Evolutionary conservation across 2,888 invertebrate genomes (phyloP).

Genomic region (Melanargia galathea): DNA sequence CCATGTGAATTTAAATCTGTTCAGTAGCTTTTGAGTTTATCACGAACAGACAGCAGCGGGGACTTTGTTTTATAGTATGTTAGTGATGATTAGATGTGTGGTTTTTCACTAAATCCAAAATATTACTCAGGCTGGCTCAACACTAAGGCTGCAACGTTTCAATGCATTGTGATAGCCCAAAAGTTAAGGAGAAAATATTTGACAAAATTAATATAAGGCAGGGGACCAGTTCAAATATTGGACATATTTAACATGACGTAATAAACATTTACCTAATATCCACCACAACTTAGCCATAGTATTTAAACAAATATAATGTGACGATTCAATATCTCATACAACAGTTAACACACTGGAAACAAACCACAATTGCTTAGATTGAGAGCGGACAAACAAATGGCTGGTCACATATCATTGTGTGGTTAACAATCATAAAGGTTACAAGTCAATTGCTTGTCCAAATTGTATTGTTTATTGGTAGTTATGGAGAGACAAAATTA

Average conservation of each 20-base stretch:
- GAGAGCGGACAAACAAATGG: slow-evolving; percentile 3
- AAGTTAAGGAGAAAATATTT: neutral
- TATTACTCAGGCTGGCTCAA: too few relatives aligned
- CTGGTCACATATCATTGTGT: slow-evolving; percentile 28
- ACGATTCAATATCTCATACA: neutral
- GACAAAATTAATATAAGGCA: neutral
- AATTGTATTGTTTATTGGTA: slow-evolving; percentile 25
- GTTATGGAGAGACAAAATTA: slow-evolving; percentile 8
- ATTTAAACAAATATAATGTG: slow-evolving; percentile 2
- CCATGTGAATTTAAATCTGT: too few relatives aligned
- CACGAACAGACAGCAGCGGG: too few relatives aligned
- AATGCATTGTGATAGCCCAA: too few relatives aligned
- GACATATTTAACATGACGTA: neutral
- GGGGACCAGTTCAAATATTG: too few relatives aligned
- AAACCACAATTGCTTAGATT: slow-evolving; percentile 33
- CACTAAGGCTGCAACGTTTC: too few relatives aligned
- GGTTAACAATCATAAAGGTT: slow-evolving; percentile 30
- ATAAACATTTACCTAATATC: slow-evolving; percentile 25
- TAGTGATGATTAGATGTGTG: too few relatives aligned
- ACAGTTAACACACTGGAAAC: slow-evolving; percentile 13
- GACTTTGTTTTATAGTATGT: too few relatives aligned
- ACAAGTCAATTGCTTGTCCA: slow-evolving; percentile 35
- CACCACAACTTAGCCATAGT: slow-evolving; percentile 20
- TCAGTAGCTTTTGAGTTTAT: too few relatives aligned
- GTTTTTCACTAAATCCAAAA: too few relatives aligned